Evolutionary conservation across 2,888 invertebrate species (phyloP).

Genomic region (Sarcophaga subvicina): DNA sequence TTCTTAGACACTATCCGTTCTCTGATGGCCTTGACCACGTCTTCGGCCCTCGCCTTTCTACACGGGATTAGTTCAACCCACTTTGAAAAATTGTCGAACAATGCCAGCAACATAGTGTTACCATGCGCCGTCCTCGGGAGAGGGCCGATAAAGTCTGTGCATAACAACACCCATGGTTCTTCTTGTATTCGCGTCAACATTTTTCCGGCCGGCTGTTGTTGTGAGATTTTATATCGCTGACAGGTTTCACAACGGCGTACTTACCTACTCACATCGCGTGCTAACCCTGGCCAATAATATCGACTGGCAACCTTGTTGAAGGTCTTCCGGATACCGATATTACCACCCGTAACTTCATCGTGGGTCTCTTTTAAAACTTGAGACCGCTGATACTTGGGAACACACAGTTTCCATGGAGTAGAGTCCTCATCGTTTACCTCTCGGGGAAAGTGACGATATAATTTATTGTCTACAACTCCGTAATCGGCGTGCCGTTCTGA

Average conservation of each 20-base stretch:
- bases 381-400: background rate
- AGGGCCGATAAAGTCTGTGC: background rate
- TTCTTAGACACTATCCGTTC: conserved; percentile 2
- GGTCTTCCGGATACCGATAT: conserved; percentile 32
- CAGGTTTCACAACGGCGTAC: conserved; percentile 23
- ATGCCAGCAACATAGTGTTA: background rate
- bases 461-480: background rate
- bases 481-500: conserved; percentile 22
- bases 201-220: conserved; percentile 24
- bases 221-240: conserved; percentile 22
- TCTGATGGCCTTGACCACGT: background rate
- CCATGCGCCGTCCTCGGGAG: background rate
- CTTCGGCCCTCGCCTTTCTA: background rate
- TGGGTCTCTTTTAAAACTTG: background rate
- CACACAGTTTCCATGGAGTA: conserved; percentile 27
- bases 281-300: conserved; percentile 35
- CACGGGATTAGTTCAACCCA: conserved; percentile 26
- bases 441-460: conserved; percentile 21
- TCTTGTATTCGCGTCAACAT: conserved; percentile 30
- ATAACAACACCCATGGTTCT: conserved; percentile 32
- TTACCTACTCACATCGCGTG: conserved; percentile 20
- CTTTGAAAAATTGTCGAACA: conserved; percentile 19
- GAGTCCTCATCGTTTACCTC: background rate
- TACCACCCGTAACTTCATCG: conserved; percentile 15
- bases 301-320: background rate